These are phyloP conservation scores for Darevskia mixta DNA, from an alignment of 2,797 vertebrate species.

Conservation along the genomic window DNA sequence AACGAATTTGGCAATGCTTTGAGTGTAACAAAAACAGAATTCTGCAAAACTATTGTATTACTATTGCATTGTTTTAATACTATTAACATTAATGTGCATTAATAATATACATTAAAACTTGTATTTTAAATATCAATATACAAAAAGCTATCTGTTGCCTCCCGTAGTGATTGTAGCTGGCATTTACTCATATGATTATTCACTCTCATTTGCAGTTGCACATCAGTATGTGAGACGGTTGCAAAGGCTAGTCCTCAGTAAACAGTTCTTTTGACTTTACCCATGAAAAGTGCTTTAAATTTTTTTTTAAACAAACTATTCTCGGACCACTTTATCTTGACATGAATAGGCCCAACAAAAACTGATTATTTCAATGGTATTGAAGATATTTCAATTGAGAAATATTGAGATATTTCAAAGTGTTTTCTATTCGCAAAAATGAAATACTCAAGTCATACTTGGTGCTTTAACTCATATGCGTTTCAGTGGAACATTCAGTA, in stretches of 20 bases:
- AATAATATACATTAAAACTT: conserved; percentile 35
- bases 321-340: not conserved
- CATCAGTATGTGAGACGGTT: not conserved
- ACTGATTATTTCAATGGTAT: not conserved
- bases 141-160: conserved; percentile 43
- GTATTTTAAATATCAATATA: conserved; percentile 54
- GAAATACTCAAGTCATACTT: not conserved
- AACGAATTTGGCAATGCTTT: conserved; percentile 55
- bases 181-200: not conserved
- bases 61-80: not conserved
- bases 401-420: not conserved
- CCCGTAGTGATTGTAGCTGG: conserved; percentile 28
- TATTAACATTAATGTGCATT: not conserved
- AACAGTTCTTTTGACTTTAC: not conserved
- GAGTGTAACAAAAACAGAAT: conserved; percentile 50
- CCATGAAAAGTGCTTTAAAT: not conserved
- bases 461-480: conserved; percentile 30
- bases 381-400: too few relatives aligned
- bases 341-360: not conserved
- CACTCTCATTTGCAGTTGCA: conserved; percentile 42
- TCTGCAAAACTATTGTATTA: conserved; percentile 53
- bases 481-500: conserved; percentile 20
- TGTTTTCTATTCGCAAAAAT: not conserved
- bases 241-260: conserved; percentile 28
- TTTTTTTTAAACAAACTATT: not conserved